Evolutionary conservation across 2,888 invertebrate species (phyloP).

Genomic region (Rhamnusium bicolor): DNA sequence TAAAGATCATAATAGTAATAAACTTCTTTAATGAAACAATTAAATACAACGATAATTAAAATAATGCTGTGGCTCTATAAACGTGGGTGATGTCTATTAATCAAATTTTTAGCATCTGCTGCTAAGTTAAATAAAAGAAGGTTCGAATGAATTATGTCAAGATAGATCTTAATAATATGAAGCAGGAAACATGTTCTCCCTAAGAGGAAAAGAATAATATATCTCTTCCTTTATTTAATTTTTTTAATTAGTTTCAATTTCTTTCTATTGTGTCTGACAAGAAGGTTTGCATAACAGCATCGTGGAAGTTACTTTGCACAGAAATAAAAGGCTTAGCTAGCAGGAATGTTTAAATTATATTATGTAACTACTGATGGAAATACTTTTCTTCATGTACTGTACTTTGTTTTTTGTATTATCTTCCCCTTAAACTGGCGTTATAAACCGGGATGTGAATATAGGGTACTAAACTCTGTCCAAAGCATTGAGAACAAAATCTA

Average conservation of each 20-base stretch:
- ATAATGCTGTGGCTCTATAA: too few species aligned
- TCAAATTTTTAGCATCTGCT: neutral
- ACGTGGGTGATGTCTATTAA: too few species aligned
- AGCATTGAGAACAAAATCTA: slow-evolving; percentile 46
- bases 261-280: neutral
- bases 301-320: neutral
- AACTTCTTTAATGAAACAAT: too few species aligned
- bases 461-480: slow-evolving; percentile 45
- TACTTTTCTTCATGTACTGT: slow-evolving; percentile 1
- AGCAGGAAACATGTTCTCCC: neutral
- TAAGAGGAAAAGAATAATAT: neutral
- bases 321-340: slow-evolving; percentile 1
- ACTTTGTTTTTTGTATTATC: slow-evolving; percentile 16
- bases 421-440: slow-evolving; percentile 6
- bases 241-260: neutral
- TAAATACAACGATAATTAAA: too few species aligned
- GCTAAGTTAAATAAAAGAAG: neutral
- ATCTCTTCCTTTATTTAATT: neutral
- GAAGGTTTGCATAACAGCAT: neutral
- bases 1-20: too few species aligned
- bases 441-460: slow-evolving; percentile 27
- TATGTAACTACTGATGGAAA: slow-evolving; percentile 8
- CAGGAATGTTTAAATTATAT: slow-evolving; percentile 15
- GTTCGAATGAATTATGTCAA: neutral
- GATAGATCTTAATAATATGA: neutral